Conservation (phyloP, 2,797 vertebrate species). For the Eulemur albifrons region DNA sequence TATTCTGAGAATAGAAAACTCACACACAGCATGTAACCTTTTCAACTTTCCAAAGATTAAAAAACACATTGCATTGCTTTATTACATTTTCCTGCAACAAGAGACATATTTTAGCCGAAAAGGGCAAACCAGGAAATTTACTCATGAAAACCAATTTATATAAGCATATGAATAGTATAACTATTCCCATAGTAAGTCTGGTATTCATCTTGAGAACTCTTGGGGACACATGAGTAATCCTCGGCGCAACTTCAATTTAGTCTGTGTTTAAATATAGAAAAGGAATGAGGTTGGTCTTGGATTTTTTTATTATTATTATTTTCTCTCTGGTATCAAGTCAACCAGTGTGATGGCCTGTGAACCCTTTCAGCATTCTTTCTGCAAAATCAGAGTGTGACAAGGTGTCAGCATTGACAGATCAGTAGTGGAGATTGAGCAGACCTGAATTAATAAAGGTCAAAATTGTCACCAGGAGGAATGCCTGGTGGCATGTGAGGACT, state of each 20-base stretch:
- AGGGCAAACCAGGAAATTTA: conserved; percentile 73
- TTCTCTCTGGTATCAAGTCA: conserved; percentile 67
- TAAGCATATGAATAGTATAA: conserved; percentile 56
- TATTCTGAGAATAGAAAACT: conserved; percentile 48
- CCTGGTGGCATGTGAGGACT: conserved; percentile 74
- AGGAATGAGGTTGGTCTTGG: neutral
- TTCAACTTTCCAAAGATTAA: conserved; percentile 72
- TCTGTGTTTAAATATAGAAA: conserved; percentile 62
- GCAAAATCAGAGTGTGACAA: conserved; percentile 84
- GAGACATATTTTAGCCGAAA: conserved; percentile 64
- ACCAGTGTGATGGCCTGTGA: conserved; percentile 74
- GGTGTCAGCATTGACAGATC: conserved; percentile 85
- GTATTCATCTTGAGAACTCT: conserved; percentile 68
- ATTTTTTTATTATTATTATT: conserved; percentile 51
- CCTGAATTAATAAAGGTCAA: conserved; percentile 89
- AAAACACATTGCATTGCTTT: conserved; percentile 62
- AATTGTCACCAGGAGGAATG: conserved; percentile 82
- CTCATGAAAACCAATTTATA: conserved; percentile 75
- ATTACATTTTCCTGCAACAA: conserved; percentile 69
- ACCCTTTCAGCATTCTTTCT: conserved; percentile 81
- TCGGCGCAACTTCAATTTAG: conserved; percentile 28
- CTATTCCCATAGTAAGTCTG: conserved; percentile 7
- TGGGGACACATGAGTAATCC: conserved; percentile 67
- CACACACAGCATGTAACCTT: conserved; percentile 61
- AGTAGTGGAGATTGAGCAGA: conserved; percentile 79